phyloP scores from a whole-genome alignment of 2,888 invertebrate species.

The Pilophorus perplexus region DNA sequence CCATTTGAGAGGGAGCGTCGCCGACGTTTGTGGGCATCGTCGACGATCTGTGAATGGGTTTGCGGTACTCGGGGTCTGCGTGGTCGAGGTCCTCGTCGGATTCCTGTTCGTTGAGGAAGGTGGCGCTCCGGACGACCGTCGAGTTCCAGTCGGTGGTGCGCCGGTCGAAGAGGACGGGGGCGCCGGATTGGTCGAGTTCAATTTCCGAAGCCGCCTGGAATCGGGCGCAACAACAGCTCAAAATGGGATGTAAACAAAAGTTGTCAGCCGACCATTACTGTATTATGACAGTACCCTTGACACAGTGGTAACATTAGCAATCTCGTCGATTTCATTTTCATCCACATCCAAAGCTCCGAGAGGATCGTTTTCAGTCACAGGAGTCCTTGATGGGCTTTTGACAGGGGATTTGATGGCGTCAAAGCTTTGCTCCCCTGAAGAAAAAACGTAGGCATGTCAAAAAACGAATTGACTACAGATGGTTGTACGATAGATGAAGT shows the following conservation, averaged over 20 bases:
- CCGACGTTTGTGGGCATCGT: conserved; percentile 61
- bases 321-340: conserved; percentile 51
- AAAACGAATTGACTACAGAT: too few relatives aligned
- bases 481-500: too few relatives aligned
- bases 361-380: conserved; percentile 89
- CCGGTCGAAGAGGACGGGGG: conserved; percentile 56
- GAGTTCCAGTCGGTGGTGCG: conserved; percentile 48
- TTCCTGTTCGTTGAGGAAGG: conserved; percentile 50
- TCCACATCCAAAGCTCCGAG: conserved; percentile 69
- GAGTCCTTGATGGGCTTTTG: conserved; percentile 65
- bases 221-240: conserved; percentile 21
- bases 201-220: conserved; percentile 48
- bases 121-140: conserved; percentile 52
- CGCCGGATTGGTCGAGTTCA: conserved; percentile 49
- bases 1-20: conserved; percentile 52
- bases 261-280: too few relatives aligned
- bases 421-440: conserved; percentile 4
- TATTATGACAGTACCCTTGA: too few relatives aligned
- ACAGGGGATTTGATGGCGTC: conserved; percentile 46
- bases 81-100: conserved; percentile 43
- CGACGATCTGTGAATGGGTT: conserved; percentile 52
- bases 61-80: conserved; percentile 42
- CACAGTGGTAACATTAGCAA: conserved; percentile 47
- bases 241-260: not conserved
- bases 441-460: too few relatives aligned